A percentile compares a stretch with the other conserved stretches of the same genome.
phyloP scores from a whole-genome alignment of 2,888 invertebrate species.

The Saturnia japonica region DNA sequence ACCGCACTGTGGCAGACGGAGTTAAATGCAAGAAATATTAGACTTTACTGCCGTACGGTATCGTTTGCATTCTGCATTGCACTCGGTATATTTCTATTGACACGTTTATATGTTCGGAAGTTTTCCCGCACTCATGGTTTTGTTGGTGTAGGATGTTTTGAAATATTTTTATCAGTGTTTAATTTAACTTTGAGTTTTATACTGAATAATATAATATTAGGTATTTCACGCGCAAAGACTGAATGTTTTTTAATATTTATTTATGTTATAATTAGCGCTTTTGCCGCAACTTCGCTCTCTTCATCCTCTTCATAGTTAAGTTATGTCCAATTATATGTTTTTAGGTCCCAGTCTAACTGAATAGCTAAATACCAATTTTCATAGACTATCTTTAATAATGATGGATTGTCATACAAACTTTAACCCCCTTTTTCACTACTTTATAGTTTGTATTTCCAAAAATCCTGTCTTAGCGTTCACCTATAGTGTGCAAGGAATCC shows the following conservation, averaged over 20 bases:
- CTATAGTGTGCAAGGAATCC: no score
- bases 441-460: no score
- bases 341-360: no score
- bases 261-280: not conserved
- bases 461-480: no score
- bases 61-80: constrained; percentile 30
- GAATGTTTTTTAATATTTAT: not conserved
- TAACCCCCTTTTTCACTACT: no score
- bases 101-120: constrained; percentile 21
- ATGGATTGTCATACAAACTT: no score
- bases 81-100: constrained; percentile 26
- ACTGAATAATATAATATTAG: not conserved
- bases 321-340: no score
- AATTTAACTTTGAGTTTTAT: not conserved
- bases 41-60: constrained; percentile 21
- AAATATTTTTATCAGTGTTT: constrained; percentile 13
- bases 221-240: not conserved
- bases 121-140: constrained; percentile 16
- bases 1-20: constrained; percentile 14
- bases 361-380: no score
- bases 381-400: no score
- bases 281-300: no score
- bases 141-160: not conserved
- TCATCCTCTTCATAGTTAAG: no score
- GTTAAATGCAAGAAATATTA: constrained; percentile 28